These are phyloP conservation scores for Pristionchus pacificus DNA, from an alignment of 1,140 invertebrate species.

Conservation along the genomic window DNA sequence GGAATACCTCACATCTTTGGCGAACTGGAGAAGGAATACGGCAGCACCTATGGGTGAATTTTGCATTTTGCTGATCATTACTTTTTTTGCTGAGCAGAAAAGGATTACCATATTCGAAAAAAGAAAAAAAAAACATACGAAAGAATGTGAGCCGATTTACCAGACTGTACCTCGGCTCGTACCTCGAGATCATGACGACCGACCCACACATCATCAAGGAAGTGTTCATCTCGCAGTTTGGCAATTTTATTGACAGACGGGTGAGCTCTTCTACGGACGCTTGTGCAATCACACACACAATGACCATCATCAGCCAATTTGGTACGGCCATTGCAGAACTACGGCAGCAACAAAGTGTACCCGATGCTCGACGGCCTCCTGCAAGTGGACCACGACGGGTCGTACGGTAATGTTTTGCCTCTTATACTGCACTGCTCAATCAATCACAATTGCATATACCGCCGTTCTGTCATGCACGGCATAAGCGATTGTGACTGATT, in stretches of 20 bases:
- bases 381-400: not conserved
- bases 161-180: conserved; percentile 7
- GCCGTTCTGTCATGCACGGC: no score
- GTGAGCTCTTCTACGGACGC: no score
- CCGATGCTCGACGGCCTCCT: not conserved
- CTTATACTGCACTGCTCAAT: no score
- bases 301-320: conserved; percentile 1
- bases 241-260: conserved; percentile 58
- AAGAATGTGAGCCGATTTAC: not conserved
- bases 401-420: no score
- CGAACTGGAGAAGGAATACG: not conserved
- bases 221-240: conserved; percentile 59
- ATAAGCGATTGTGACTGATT: no score
- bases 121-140: no score
- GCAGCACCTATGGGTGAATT: not conserved
- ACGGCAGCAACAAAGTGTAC: not conserved
- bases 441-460: no score
- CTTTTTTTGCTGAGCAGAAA: no score
- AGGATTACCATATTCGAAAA: no score
- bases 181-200: conserved; percentile 47
- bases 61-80: no score
- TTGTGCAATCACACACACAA: no score
- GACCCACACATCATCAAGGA: conserved; percentile 56
- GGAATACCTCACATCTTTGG: not conserved
- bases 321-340: not conserved